These are phyloP conservation scores for Battus philenor DNA, from an alignment of 1,140 invertebrate species.

Conservation along the genomic window DNA sequence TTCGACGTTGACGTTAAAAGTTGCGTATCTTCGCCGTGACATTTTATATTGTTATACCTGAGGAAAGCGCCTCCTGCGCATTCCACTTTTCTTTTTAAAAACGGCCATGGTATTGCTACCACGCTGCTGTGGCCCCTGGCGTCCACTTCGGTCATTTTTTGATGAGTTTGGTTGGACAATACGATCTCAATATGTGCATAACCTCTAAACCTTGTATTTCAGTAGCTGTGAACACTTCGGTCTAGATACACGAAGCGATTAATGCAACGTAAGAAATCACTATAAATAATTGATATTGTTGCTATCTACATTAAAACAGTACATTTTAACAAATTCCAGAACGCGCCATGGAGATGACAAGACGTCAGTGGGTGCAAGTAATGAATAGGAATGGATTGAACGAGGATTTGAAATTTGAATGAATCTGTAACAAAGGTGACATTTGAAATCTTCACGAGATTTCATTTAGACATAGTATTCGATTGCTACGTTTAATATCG, in stretches of 20 bases:
- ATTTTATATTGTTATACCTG: conserved; percentile 65
- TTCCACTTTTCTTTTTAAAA: conserved; percentile 59
- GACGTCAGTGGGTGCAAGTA: conserved; percentile 23
- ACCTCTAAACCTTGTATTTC: conserved; percentile 41
- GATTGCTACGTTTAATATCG: background rate
- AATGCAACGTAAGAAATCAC: conserved; percentile 16
- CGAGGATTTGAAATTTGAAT: conserved; percentile 16
- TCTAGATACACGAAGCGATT: conserved; percentile 14
- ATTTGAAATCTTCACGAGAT: background rate
- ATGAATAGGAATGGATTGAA: conserved; percentile 14
- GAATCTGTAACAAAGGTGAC: conserved; percentile 2
- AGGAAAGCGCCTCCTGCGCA: conserved; percentile 62
- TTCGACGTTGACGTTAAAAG: conserved; percentile 62
- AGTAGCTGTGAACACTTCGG: background rate
- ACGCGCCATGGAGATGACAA: conserved; percentile 28
- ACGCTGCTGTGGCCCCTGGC: conserved; percentile 33
- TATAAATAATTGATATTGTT: conserved; percentile 19
- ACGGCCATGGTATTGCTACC: conserved; percentile 48
- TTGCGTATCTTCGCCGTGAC: conserved; percentile 61
- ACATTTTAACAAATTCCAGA: conserved; percentile 26
- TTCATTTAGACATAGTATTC: background rate
- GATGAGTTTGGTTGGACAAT: conserved; percentile 37
- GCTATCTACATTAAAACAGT: conserved; percentile 24
- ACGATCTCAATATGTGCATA: conserved; percentile 54
- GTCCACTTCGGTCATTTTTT: conserved; percentile 56